Conservation (phyloP, 2,888 invertebrate species). For the Synergus itoensis region DNA sequence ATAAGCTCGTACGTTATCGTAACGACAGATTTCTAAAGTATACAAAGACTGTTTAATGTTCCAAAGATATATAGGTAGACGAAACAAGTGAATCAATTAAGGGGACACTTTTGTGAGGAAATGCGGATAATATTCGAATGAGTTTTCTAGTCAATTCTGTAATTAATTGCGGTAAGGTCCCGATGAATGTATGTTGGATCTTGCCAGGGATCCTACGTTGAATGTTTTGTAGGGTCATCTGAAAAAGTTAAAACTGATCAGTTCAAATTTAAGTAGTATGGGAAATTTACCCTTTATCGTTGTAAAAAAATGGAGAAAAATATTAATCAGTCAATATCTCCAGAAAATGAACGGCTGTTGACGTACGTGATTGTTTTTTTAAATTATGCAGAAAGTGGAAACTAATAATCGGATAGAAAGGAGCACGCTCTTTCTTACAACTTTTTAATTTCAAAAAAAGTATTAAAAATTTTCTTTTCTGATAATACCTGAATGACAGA, state of each 20-base stretch:
- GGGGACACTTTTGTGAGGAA: slow-evolving; percentile 47
- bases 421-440: too few relatives aligned
- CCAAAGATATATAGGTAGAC: slow-evolving; percentile 66
- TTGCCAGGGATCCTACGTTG: slow-evolving; percentile 1
- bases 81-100: slow-evolving; percentile 58
- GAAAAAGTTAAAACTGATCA: neutral
- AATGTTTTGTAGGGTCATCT: slow-evolving; percentile 7
- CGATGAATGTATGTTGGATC: neutral
- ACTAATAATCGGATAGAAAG: too few relatives aligned
- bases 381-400: too few relatives aligned
- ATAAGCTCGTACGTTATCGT: slow-evolving; percentile 28
- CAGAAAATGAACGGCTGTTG: neutral
- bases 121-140: slow-evolving; percentile 49
- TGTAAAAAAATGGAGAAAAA: neutral
- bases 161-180: slow-evolving; percentile 53
- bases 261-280: neutral
- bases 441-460: too few relatives aligned
- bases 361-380: neutral
- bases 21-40: slow-evolving; percentile 58
- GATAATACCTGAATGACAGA: too few relatives aligned
- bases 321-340: neutral
- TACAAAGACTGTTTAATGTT: slow-evolving; percentile 71
- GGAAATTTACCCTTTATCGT: neutral
- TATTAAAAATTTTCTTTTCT: neutral
- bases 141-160: slow-evolving; percentile 71